Percentiles rank a stretch among this genome's conserved stretches.
Conservation (phyloP, 2,113 vertebrate genomes). For the Romanogobio albipinnatus region DNA sequence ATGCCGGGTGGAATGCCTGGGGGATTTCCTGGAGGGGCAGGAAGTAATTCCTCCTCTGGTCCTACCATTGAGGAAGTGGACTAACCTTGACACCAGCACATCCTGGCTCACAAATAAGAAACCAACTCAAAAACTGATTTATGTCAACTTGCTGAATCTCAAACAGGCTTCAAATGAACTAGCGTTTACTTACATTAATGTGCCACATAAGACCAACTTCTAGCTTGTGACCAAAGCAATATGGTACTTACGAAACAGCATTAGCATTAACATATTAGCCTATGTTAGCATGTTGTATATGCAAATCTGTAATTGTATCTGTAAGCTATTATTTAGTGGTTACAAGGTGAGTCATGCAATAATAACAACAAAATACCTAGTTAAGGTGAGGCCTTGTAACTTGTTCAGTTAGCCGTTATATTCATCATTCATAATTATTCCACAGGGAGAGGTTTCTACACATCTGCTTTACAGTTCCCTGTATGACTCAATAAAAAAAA, state of each 20-base stretch:
- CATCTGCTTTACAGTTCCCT: background rate
- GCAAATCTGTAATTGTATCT: no score
- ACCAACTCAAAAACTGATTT: background rate
- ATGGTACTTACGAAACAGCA: conserved; percentile 2
- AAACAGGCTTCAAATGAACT: background rate
- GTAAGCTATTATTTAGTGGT: no score
- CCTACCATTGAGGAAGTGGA: conserved; percentile 88
- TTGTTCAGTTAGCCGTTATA: no score
- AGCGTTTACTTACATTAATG: background rate
- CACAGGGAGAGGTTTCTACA: background rate
- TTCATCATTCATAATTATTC: no score
- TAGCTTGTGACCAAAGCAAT: conserved; percentile 43
- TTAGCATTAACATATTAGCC: background rate
- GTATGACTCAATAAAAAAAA: conserved; percentile 8
- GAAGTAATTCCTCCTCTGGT: conserved; percentile 75
- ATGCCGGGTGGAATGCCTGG: conserved; percentile 78
- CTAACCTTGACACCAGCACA: conserved; percentile 61
- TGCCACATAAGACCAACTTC: conserved; percentile 49
- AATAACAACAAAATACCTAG: no score
- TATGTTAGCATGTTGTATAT: no score
- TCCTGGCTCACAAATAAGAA: background rate
- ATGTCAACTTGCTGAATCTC: background rate
- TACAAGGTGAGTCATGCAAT: no score
- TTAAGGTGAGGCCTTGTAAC: no score
- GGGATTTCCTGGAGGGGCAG: conserved; percentile 76